Percentiles rank a stretch among this genome's conserved stretches.
These are phyloP conservation scores for Nycteola revayana DNA, from an alignment of 2,888 invertebrate genomes.

Conservation along the genomic window DNA sequence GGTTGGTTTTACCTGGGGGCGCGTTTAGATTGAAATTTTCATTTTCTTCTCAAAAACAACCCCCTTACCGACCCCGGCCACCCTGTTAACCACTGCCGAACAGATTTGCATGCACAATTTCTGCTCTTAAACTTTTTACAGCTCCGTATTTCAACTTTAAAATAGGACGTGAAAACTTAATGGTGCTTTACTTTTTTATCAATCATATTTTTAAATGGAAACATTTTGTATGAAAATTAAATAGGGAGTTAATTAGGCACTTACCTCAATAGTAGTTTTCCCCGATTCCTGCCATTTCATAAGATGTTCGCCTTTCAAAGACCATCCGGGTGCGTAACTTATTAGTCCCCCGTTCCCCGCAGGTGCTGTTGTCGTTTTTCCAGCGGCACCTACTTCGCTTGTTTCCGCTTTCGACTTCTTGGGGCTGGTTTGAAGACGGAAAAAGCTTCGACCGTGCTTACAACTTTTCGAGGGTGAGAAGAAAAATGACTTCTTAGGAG, in stretches of 20 bases:
- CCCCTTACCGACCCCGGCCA: conserved; percentile 41
- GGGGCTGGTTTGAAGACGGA: conserved; percentile 77
- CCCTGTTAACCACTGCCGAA: conserved; percentile 46
- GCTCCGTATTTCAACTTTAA: conserved; percentile 1
- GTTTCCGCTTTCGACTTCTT: conserved; percentile 72
- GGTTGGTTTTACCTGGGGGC: conserved; percentile 60
- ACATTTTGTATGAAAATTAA: no score
- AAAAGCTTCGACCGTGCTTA: conserved; percentile 75
- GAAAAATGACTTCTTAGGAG: conserved; percentile 79
- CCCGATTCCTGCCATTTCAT: conserved; percentile 84
- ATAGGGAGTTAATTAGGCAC: neutral
- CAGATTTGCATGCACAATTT: conserved; percentile 65
- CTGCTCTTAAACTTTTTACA: conserved; percentile 40
- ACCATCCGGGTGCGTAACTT: conserved; percentile 84
- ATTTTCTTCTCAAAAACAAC: conserved; percentile 66
- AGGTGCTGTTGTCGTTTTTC: conserved; percentile 31
- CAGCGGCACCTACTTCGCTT: conserved; percentile 43
- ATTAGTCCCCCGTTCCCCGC: conserved; percentile 69
- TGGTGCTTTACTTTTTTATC: no score
- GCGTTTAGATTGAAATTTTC: conserved; percentile 74
- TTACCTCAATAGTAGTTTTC: conserved; percentile 83
- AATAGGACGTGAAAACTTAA: neutral
- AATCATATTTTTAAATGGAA: no score
- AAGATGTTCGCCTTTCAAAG: conserved; percentile 82
- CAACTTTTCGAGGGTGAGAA: conserved; percentile 78